Percentiles rank a stretch among this genome's conserved stretches.
Evolutionary conservation across 2,888 invertebrate species (phyloP).

Genomic region (Kryphioiulus occultus): DNA sequence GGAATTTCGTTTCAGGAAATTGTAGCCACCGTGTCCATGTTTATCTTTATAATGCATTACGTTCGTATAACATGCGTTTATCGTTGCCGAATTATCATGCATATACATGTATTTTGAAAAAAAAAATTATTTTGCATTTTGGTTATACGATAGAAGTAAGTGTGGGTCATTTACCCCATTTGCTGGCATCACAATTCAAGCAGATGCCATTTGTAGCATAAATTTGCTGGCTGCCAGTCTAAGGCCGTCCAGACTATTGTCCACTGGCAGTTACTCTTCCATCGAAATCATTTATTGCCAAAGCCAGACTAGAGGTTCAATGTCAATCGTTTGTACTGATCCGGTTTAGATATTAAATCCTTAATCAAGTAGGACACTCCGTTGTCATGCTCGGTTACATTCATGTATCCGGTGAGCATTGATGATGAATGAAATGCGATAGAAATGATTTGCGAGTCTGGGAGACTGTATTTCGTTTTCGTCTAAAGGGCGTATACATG

Average conservation of each 20-base stretch:
- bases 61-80: too few relatives aligned
- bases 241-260: constrained; percentile 26
- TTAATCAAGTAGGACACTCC: neutral
- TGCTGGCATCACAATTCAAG: neutral
- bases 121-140: too few relatives aligned
- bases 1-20: too few relatives aligned
- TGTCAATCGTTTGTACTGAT: constrained; percentile 6
- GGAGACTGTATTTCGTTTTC: neutral
- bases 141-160: neutral
- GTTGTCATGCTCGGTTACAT: neutral
- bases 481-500: neutral
- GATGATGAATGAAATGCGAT: neutral
- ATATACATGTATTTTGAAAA: too few relatives aligned
- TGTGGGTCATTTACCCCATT: neutral
- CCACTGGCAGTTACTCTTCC: neutral
- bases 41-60: too few relatives aligned
- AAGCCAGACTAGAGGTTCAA: neutral
- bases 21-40: too few relatives aligned
- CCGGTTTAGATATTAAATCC: constrained; percentile 21
- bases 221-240: neutral
- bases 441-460: neutral
- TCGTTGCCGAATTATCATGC: too few relatives aligned
- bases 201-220: neutral
- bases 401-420: neutral
- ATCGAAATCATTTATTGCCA: neutral